Base-by-base conservation (phyloP, 2,888 invertebrate species). In the Monoplex corrugatus region DNA sequence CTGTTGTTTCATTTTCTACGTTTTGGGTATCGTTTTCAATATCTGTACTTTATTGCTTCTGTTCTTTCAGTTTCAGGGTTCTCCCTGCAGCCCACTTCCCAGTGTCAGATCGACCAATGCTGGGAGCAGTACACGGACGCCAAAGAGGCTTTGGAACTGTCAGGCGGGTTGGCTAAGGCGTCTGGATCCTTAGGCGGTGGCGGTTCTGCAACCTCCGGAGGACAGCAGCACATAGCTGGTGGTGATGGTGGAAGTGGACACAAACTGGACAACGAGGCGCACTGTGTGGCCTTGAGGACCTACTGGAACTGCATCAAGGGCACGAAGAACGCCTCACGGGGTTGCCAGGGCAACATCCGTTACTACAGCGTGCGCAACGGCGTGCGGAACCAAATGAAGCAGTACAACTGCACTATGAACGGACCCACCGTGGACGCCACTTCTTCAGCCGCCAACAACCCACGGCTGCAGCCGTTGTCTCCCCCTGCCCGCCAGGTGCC, bases 261-360 rank as follows among this genome's bases (percentile, higher is more conserved):
- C 13, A 16, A 10, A 2, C 38, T 75, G 75, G 84, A 84, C 50
- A 84, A 84, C 84, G 50, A 84, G 23, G 90, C 91, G 13, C 90
- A 90, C 38, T 97, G 96, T 93, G 93, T 94, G 63, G 94, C 96
- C n/a, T 94, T 96, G 57, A 91, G 95, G 87, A 95, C 95, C n/a
- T 96, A 96, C 94, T 92, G 93, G 63, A 94, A 95, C 82, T 97
- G 97, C 93, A 93, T 96, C 87, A 93, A 94, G 75, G 94, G 93
- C n/a, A 95, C 95, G n/a, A 94, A 94, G 45, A 86, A 88, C 44
- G 32, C 87, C 23, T 88, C 88, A 5, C 93, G 95, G 40, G 93
- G 94, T 28, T 97, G 97, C 93, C 95, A 96, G 40, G 97, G 97
- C 40, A 95, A 96, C 92, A 95, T 97, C 87, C 92, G 95, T 89